A percentile compares a stretch with the other conserved stretches of the same genome.
Conservation (phyloP, 2,113 vertebrate genomes). For the Passer montanus region DNA sequence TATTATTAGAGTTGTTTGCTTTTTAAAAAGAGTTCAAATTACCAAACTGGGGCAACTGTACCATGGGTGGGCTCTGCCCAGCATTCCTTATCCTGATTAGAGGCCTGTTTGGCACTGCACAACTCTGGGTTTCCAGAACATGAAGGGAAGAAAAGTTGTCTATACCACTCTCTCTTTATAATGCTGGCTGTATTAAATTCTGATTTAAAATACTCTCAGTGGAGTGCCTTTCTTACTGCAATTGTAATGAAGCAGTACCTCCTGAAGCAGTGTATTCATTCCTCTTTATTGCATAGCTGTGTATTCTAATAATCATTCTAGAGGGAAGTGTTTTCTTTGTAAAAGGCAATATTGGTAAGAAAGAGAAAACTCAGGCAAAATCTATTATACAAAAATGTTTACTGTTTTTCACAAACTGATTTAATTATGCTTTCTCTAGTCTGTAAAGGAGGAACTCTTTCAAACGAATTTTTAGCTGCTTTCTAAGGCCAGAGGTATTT, state of each 20-base stretch:
- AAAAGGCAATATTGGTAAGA: not conserved
- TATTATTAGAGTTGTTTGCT: not conserved
- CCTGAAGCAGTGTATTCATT: not conserved
- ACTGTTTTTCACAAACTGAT: not conserved
- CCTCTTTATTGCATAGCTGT: not conserved
- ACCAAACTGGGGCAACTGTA: not conserved
- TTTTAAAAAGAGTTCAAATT: not conserved
- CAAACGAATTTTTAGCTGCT: not conserved
- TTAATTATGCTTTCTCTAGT: not conserved
- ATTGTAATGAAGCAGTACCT: not conserved
- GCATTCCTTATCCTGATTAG: accelerated
- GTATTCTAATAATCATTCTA: not conserved
- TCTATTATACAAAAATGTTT: not conserved
- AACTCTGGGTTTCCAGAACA: not conserved
- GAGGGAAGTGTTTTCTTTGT: not conserved
- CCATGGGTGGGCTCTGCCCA: not conserved
- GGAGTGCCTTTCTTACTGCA: not conserved
- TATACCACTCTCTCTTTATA: not conserved
- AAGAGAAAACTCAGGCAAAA: not conserved
- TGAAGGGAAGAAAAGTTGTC: not conserved
- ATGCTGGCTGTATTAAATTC: not conserved
- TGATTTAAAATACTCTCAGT: not conserved
- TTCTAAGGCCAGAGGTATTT: not conserved
- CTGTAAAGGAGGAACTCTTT: not conserved
- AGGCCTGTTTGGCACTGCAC: not conserved